These are phyloP conservation scores for Sturmia bella DNA, from an alignment of 2,888 invertebrate genomes.

Conservation along the genomic window DNA sequence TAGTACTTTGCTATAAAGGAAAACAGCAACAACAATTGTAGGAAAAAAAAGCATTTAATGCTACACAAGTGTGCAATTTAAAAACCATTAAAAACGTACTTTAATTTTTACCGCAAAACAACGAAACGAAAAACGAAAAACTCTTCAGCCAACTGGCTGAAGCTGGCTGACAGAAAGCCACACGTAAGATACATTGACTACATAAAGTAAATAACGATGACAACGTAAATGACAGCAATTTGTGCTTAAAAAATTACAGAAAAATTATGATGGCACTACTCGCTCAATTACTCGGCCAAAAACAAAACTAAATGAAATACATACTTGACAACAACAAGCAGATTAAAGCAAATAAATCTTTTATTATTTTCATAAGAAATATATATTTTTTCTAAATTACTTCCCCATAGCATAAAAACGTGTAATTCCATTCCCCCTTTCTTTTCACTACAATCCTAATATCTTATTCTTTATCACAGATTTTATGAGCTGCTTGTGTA, in stretches of 20 bases:
- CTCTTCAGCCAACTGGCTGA: neutral
- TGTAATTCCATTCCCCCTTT: conserved; percentile 5
- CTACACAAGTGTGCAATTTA: conserved; percentile 68
- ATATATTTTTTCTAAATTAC: too few relatives aligned
- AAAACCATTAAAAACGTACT: conserved; percentile 67
- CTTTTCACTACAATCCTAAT: conserved; percentile 38
- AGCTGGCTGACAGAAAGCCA: conserved; percentile 13
- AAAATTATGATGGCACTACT: neutral
- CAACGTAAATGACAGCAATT: conserved; percentile 26
- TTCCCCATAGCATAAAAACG: too few relatives aligned
- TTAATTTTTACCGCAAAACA: conserved; percentile 62
- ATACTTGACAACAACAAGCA: too few relatives aligned
- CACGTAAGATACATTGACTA: neutral
- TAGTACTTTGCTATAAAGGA: neutral
- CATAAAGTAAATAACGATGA: conserved; percentile 19
- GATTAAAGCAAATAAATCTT: too few relatives aligned
- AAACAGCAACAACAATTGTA: neutral
- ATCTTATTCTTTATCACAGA: conserved; percentile 13
- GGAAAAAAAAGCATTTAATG: conserved; percentile 39
- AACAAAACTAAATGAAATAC: neutral
- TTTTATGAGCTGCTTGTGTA: conserved; percentile 13
- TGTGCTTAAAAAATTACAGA: conserved; percentile 7
- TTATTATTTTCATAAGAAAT: too few relatives aligned
- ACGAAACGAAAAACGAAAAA: conserved; percentile 1
- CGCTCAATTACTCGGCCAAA: neutral